A percentile compares a stretch with the other conserved stretches of the same genome.
Evolutionary conservation across 2,888 invertebrate species (phyloP).

Genomic region (Phaonia tiefii): DNA sequence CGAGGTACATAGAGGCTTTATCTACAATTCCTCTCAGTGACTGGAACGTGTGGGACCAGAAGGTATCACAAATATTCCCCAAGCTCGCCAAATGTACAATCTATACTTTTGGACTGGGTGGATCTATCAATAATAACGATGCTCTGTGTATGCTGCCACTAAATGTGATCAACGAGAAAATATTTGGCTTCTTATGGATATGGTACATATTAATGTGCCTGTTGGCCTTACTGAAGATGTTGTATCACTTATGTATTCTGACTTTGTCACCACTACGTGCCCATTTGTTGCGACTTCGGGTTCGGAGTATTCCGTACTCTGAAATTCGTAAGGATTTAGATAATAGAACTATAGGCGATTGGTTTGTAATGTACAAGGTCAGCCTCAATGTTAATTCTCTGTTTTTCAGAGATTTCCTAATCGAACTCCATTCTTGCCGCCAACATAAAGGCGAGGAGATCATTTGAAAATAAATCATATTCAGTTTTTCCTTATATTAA

Average conservation of each 20-base stretch:
- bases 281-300: slow-evolving; percentile 72
- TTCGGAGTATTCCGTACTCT: slow-evolving; percentile 71
- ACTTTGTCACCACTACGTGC: slow-evolving; percentile 78
- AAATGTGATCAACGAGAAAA: slow-evolving; percentile 90
- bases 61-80: slow-evolving; percentile 76
- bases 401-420: slow-evolving; percentile 84
- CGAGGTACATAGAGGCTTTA: slow-evolving; percentile 73
- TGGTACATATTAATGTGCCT: slow-evolving; percentile 86
- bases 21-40: slow-evolving; percentile 73
- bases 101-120: slow-evolving; percentile 92
- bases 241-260: slow-evolving; percentile 84
- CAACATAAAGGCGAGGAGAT: too few species aligned
- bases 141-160: slow-evolving; percentile 87
- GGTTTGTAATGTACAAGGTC: slow-evolving; percentile 88
- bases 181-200: slow-evolving; percentile 87
- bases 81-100: slow-evolving; percentile 93
- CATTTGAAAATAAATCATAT: too few species aligned
- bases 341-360: slow-evolving; percentile 84
- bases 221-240: slow-evolving; percentile 83
- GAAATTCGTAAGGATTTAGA: slow-evolving; percentile 70
- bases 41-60: slow-evolving; percentile 76
- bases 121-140: slow-evolving; percentile 90
- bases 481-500: too few species aligned
- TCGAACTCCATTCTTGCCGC: slow-evolving; percentile 80
- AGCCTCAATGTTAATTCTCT: slow-evolving; percentile 88